phyloP scores from a whole-genome alignment of 2,888 invertebrate species.

The Caenorhabditis sp. region DNA sequence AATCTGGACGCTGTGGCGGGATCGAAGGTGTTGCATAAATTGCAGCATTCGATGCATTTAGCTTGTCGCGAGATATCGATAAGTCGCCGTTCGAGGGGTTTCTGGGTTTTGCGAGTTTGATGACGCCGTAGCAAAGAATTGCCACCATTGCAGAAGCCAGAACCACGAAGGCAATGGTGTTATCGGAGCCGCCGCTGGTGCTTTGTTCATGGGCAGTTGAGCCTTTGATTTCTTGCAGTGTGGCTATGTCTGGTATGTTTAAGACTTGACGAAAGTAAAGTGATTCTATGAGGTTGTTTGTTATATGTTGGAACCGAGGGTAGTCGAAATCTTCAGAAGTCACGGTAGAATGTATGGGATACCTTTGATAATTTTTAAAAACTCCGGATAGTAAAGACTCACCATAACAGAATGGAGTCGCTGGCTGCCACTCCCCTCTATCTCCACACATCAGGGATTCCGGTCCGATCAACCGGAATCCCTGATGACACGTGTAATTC shows the following conservation, averaged over 20 bases:
- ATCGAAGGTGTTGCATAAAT: conserved; percentile 76
- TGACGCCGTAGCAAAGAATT: conserved; percentile 69
- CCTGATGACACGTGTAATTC: conserved; percentile 74
- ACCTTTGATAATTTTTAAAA: background rate
- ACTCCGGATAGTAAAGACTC: conserved; percentile 5
- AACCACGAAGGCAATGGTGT: conserved; percentile 68
- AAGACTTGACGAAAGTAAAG: background rate
- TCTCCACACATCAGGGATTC: conserved; percentile 73
- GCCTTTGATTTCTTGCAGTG: conserved; percentile 75
- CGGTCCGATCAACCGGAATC: conserved; percentile 77
- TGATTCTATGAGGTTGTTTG: background rate
- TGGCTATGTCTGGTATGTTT: conserved; percentile 71
- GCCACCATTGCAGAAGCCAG: conserved; percentile 72
- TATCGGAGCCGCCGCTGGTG: conserved; percentile 47
- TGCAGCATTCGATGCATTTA: conserved; percentile 65
- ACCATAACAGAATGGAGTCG: conserved; percentile 79
- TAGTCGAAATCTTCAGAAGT: no score
- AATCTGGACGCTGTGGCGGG: conserved; percentile 67
- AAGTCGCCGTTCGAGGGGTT: conserved; percentile 39
- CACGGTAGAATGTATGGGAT: no score
- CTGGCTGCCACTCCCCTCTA: conserved; percentile 75
- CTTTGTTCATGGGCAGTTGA: conserved; percentile 48
- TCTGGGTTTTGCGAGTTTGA: conserved; percentile 61
- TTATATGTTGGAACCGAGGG: no score
- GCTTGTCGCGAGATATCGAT: conserved; percentile 60